These are phyloP conservation scores for Corella eumyota DNA, from an alignment of 23 tunicate genomes.

Conservation along the genomic window DNA sequence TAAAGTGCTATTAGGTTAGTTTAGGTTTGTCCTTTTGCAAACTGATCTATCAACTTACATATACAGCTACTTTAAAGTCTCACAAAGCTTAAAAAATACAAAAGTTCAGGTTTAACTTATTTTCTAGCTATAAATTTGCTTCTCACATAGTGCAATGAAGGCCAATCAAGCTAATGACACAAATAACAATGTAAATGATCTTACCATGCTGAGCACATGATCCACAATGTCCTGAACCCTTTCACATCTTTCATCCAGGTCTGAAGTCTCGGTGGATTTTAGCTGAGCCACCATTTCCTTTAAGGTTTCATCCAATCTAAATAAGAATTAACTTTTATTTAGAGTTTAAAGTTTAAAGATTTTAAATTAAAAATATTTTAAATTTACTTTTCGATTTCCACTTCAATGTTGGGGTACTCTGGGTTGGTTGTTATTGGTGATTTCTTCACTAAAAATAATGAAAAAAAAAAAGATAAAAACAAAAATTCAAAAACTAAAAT, in stretches of 20 bases:
- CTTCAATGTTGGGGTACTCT: no score
- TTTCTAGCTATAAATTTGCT: no score
- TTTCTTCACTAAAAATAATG: no score
- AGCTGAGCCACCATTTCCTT: slow-evolving; percentile 50
- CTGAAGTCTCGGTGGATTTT: slow-evolving; percentile 36
- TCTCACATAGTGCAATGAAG: no score
- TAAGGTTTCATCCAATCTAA: slow-evolving; percentile 54
- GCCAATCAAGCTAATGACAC: background rate
- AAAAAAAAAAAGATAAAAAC: background rate
- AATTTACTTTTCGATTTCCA: background rate
- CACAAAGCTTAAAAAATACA: no score
- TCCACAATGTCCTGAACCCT: slow-evolving; percentile 71
- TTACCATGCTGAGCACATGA: slow-evolving; percentile 53
- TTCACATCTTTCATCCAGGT: slow-evolving; percentile 82
- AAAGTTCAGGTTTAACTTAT: no score
- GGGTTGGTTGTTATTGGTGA: no score
- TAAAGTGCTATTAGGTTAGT: no score
- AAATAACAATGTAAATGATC: background rate
- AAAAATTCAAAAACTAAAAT: background rate
- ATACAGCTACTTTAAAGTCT: no score
- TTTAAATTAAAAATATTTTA: no score
- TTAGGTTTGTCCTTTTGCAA: no score
- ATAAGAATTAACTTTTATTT: background rate
- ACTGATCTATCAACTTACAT: no score
- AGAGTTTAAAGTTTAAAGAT: background rate